Evolutionary conservation across 2,113 vertebrate species (phyloP).

Genomic region (Cathartes aura): DNA sequence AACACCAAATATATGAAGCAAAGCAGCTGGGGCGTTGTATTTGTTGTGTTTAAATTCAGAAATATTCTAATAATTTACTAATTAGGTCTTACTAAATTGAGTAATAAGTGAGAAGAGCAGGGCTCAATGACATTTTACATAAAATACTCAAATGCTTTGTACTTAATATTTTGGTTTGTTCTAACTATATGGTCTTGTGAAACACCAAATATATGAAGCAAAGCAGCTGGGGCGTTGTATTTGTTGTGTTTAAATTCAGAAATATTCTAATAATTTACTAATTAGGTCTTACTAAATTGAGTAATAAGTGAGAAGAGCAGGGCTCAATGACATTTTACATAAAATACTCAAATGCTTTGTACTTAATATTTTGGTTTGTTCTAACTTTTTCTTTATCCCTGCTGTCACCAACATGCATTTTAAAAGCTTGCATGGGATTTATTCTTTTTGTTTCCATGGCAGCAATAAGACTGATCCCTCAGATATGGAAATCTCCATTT

Average conservation of each 20-base stretch:
- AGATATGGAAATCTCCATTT: conserved; percentile 52
- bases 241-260: background rate
- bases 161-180: background rate
- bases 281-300: background rate
- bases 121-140: background rate
- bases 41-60: background rate
- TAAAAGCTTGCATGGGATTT: conserved; percentile 37
- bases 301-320: background rate
- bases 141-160: background rate
- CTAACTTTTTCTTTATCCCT: conserved; percentile 32
- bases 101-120: background rate
- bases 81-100: background rate
- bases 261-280: background rate
- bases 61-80: background rate
- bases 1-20: background rate
- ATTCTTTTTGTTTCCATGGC: conserved; percentile 50
- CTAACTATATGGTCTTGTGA: background rate
- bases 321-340: background rate
- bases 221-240: background rate
- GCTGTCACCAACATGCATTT: conserved; percentile 36
- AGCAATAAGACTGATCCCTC: conserved; percentile 36
- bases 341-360: background rate
- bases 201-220: background rate
- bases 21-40: background rate
- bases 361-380: background rate